Evolutionary conservation across 2,113 vertebrate genomes (phyloP), one percentile per base, ranked within the genome.

Genomic region (Chaetops frenatus): DNA sequence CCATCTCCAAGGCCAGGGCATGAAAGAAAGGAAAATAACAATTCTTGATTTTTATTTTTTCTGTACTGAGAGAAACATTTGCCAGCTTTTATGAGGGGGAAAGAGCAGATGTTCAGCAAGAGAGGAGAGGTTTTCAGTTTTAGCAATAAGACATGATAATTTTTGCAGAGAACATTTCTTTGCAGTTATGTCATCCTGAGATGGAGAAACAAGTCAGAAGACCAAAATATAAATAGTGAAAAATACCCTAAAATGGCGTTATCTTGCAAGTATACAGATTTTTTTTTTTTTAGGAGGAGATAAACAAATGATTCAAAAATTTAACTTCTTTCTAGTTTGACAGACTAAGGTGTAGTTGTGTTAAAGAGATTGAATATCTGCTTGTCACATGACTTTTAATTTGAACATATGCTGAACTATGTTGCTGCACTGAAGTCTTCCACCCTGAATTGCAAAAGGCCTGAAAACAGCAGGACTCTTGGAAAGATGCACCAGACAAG

Each of bases 121-220:
- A 92, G 45, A 85, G 25, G 27, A 79, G 31, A 79, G 25, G 23
- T 69, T 95, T 97, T 91, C 45, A 69, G 24, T 69, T 92, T 92
- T 91, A 95, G 89, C 83, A 85, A 16, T 76, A 89, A 67, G 72
- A 66, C 65, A 67, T 81, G 69, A 48, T 89, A 87, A 88, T 93
- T 94, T 93, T 90, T 91, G 57, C 90, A 89, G 40, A 76, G 29
- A 91, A 95, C 38, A 71, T 91, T 91, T 95, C 22, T 91, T 82
- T 85, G 53, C 78, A 76, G 58, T 91, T 95, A 72, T 71, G 71
- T 95, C 66, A 91, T 92, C 33, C 42, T 91, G 74, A 82, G 35
- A 69, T 50, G 11, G 54, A 27, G 67, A 92, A 92, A 72, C 45
- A 96, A 92, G 42, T 88, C 74, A 86, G 73, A 94, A 95, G 66